Conservation (phyloP, 1,140 invertebrate species). For the Psix sp. region DNA sequence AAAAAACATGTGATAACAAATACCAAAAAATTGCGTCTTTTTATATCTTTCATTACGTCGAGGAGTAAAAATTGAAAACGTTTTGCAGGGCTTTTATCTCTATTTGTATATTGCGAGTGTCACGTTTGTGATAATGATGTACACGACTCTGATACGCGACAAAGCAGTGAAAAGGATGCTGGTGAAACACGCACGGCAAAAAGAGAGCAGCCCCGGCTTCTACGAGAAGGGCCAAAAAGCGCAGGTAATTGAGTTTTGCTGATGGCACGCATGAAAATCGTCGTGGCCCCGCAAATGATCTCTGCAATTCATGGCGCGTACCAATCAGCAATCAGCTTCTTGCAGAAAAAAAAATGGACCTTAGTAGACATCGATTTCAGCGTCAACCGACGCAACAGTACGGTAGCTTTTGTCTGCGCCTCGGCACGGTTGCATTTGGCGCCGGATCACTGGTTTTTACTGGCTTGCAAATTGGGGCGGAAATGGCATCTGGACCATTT, state of each 20-base stretch:
- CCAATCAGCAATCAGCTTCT: conserved; percentile 33
- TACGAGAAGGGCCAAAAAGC: conserved; percentile 34
- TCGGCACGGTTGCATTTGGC: conserved; percentile 87
- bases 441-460: conserved; percentile 83
- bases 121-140: conserved; percentile 88
- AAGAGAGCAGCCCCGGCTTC: conserved; percentile 52
- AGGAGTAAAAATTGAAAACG: background rate
- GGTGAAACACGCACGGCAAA: conserved; percentile 62
- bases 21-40: too few species aligned
- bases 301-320: conserved; percentile 12
- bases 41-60: too few species aligned
- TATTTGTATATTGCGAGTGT: conserved; percentile 89
- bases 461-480: conserved; percentile 81
- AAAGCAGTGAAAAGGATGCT: conserved; percentile 75
- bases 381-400: conserved; percentile 79
- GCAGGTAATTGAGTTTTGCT: conserved; percentile 35
- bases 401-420: conserved; percentile 87
- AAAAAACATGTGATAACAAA: too few species aligned
- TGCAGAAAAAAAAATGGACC: conserved; percentile 41
- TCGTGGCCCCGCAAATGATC: too few species aligned
- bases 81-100: conserved; percentile 87
- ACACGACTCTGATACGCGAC: conserved; percentile 83
- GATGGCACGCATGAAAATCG: conserved; percentile 1
- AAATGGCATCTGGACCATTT: conserved; percentile 77
- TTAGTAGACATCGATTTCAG: conserved; percentile 26